Evolutionary conservation across 2,888 invertebrate genomes (phyloP).

Genomic region (Geophilus truncorum): DNA sequence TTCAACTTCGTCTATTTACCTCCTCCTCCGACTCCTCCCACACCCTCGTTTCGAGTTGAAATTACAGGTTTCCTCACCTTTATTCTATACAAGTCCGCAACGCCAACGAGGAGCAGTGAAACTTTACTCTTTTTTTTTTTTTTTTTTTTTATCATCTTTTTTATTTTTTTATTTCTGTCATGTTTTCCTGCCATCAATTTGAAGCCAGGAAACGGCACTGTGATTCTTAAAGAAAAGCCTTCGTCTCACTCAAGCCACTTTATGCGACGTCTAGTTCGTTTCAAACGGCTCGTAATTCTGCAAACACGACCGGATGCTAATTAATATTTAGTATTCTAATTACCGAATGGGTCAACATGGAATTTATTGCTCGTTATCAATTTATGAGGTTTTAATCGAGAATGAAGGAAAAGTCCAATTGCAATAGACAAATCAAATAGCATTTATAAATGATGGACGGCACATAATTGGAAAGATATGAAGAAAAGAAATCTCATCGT

Average conservation of each 20-base stretch:
- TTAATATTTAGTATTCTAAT: background rate
- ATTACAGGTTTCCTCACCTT: conserved; percentile 20
- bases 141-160: background rate
- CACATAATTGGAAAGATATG: background rate
- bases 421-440: background rate
- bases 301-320: background rate
- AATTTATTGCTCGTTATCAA: background rate
- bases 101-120: background rate
- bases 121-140: background rate
- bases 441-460: background rate
- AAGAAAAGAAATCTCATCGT: background rate
- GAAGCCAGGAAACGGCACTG: background rate
- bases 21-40: background rate
- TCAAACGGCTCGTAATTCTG: background rate
- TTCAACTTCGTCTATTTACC: background rate
- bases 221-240: background rate
- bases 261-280: background rate
- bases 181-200: conserved; percentile 16
- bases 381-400: background rate
- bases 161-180: background rate
- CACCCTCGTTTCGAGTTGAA: background rate
- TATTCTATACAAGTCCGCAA: background rate
- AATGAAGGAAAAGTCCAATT: background rate
- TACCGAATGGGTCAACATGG: background rate
- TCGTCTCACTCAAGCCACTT: background rate